Percentiles rank a stretch among this genome's conserved stretches.
These are phyloP conservation scores for Indicator indicator DNA, from an alignment of 2,113 vertebrate species.

Conservation along the genomic window DNA sequence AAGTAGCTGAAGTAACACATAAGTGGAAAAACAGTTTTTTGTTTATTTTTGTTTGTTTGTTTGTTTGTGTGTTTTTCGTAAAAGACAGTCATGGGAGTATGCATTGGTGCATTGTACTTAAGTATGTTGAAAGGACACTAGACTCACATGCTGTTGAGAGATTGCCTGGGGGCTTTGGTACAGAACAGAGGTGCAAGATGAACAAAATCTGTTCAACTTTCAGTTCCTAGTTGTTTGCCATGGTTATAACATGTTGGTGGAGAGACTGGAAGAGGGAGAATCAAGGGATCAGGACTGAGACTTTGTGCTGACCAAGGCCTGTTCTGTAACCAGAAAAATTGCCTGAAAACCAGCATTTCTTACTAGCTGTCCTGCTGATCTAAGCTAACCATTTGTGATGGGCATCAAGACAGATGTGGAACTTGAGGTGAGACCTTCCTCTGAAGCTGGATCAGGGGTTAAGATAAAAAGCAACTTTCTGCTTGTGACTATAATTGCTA, in stretches of 20 bases:
- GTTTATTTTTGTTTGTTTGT: not conserved
- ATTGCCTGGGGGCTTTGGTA: not conserved
- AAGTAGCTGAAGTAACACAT: not conserved
- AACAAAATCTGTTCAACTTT: not conserved
- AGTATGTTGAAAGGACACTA: not conserved
- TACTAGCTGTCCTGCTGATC: not conserved
- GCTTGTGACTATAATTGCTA: not conserved
- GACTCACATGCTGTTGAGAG: not conserved
- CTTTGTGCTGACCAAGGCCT: not conserved
- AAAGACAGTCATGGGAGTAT: not conserved
- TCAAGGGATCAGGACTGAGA: not conserved
- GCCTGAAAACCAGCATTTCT: not conserved
- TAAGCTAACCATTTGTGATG: not conserved
- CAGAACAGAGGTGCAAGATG: not conserved
- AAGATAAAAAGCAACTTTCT: not conserved
- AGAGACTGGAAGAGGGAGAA: not conserved
- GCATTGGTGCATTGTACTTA: not conserved
- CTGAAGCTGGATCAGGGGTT: not conserved
- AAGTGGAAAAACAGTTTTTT: not conserved
- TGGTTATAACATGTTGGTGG: not conserved
- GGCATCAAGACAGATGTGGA: not conserved
- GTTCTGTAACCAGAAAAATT: not conserved
- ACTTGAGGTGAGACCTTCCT: not conserved
- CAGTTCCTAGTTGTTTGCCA: not conserved
- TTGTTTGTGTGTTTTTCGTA: not conserved